A percentile compares a stretch with the other conserved stretches of the same genome.
Conservation (phyloP, 2,113 vertebrate species). For the Plectropomus leopardus region DNA sequence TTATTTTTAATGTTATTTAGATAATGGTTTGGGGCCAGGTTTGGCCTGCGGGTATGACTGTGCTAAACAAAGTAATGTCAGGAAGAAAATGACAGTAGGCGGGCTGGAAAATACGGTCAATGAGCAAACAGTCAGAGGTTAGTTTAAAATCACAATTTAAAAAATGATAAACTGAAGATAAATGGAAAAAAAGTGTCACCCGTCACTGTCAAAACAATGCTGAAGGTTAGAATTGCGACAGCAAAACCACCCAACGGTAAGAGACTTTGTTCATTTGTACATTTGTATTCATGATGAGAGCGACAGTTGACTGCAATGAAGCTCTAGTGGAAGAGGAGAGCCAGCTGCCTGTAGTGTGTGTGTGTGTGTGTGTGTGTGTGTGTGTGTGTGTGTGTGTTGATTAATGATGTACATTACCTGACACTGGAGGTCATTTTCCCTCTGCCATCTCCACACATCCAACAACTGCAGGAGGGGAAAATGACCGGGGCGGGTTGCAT, state of each 20-base stretch:
- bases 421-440: conserved; percentile 46
- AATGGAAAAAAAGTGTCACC: neutral
- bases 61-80: no score
- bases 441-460: conserved; percentile 18
- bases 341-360: conserved; percentile 31
- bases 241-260: conserved; percentile 16
- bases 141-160: neutral
- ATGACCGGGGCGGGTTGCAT: neutral
- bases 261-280: conserved; percentile 41
- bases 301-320: conserved; percentile 20
- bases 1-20: no score
- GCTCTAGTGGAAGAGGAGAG: conserved; percentile 19
- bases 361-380: neutral
- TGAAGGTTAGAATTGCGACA: neutral
- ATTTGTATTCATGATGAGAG: conserved; percentile 50
- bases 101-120: neutral
- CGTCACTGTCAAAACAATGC: neutral
- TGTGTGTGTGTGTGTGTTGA: conserved; percentile 14
- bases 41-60: no score
- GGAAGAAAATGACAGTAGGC: no score
- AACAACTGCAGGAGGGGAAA: conserved; percentile 32
- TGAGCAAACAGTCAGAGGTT: neutral
- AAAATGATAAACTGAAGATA: neutral
- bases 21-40: no score
- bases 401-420: conserved; percentile 53